These are phyloP conservation scores for Sigmodon hispidus DNA, from an alignment of 2,113 vertebrate species.

Conservation along the genomic window DNA sequence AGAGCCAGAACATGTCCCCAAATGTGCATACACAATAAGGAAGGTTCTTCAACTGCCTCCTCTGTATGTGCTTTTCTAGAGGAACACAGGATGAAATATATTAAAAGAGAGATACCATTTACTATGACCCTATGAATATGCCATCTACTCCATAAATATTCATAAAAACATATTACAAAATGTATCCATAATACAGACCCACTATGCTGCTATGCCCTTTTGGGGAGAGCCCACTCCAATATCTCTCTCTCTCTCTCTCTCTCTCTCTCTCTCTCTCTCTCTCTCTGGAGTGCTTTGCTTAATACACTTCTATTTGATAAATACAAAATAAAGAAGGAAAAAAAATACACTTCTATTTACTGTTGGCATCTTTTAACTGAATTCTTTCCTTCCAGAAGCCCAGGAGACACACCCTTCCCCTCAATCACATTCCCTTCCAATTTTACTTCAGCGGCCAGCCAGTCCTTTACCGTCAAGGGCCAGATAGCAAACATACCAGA, in stretches of 20 bases:
- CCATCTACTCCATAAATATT: not conserved
- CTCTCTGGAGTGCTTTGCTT: not conserved
- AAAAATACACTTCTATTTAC: not conserved
- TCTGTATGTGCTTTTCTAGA: not conserved
- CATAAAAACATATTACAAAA: not conserved
- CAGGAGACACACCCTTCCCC: not conserved
- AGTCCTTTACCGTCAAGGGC: not conserved
- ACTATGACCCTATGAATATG: not conserved
- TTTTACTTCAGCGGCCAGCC: not conserved
- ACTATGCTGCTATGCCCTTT: not conserved
- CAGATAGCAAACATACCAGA: not conserved
- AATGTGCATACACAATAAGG: not conserved
- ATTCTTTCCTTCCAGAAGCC: not conserved
- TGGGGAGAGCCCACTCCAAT: not conserved
- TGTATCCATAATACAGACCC: not conserved
- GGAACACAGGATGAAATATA: not conserved
- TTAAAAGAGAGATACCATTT: not conserved
- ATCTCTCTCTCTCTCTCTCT: too few relatives aligned
- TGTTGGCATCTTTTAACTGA: not conserved
- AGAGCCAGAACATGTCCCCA: not conserved
- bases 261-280: too few relatives aligned
- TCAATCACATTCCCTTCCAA: not conserved
- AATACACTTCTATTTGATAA: not conserved
- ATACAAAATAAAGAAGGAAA: too few relatives aligned
- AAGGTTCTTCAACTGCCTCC: not conserved